phyloP scores from a whole-genome alignment of 2,888 invertebrate genomes.

The Ophion costatus region DNA sequence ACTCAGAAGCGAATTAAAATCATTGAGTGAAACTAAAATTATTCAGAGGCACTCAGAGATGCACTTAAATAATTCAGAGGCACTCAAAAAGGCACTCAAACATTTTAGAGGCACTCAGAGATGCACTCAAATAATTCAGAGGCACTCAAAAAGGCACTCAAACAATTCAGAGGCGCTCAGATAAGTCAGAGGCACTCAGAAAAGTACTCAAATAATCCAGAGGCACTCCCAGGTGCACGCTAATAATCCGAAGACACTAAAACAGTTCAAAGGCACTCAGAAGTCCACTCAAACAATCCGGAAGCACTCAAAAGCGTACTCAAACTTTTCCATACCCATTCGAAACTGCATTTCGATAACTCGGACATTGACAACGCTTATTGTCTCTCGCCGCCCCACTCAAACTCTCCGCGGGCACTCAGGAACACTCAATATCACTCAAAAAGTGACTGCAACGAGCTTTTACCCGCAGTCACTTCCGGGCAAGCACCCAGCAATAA shows the following conservation, averaged over 20 bases:
- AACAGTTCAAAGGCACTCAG: not conserved
- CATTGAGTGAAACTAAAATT: too few relatives aligned
- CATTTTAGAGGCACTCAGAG: not conserved
- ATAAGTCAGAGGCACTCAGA: not conserved
- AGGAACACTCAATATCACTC: not conserved
- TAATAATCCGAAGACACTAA: not conserved
- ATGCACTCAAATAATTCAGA: not conserved
- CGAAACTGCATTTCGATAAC: not conserved
- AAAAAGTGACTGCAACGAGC: not conserved
- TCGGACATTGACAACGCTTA: not conserved
- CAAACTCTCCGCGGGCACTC: not conserved
- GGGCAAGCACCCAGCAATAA: not conserved
- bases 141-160: not conserved
- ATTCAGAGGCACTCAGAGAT: too few relatives aligned
- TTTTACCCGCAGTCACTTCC: not conserved
- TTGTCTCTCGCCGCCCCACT: not conserved
- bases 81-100: not conserved
- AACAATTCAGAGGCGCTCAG: not conserved
- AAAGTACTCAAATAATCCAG: not conserved
- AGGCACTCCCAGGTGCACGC: too few relatives aligned
- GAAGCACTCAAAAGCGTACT: not conserved
- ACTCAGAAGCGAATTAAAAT: too few relatives aligned
- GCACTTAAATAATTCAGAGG: too few relatives aligned
- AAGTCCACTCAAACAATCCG: not conserved
- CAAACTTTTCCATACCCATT: not conserved